Evolutionary conservation across 35 echinoderm and acorn worm species (phyloP).

Genomic region (Eucidaris tribuloides): DNA sequence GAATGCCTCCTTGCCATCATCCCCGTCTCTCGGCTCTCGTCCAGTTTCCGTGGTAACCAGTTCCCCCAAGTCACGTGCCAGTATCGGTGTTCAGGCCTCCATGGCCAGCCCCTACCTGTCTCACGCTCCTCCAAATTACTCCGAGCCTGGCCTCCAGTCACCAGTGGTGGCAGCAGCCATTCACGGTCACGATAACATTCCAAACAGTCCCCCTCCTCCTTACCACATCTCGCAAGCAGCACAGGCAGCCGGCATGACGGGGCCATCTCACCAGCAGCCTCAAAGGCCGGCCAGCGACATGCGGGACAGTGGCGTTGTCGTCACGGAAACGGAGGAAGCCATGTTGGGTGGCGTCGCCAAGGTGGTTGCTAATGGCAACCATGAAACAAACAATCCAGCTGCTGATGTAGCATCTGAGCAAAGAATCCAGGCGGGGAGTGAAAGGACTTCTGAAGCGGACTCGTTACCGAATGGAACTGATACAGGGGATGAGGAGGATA

Average conservation of each 20-base stretch:
- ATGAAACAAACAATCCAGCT: neutral
- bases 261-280: too few species aligned
- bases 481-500: conserved; percentile 1
- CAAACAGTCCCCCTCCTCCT: conserved; percentile 17
- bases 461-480: neutral
- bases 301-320: conserved; percentile 6
- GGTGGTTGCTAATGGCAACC: neutral
- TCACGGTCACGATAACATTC: conserved; percentile 18
- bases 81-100: conserved; percentile 10
- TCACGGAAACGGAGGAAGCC: neutral
- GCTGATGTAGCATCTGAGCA: neutral
- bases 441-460: neutral
- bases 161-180: neutral
- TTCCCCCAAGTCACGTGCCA: neutral
- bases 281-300: neutral
- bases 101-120: conserved; percentile 21
- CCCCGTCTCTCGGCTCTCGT: too few species aligned
- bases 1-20: too few species aligned
- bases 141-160: neutral
- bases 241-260: too few species aligned
- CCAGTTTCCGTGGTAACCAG: neutral
- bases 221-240: conserved; percentile 5
- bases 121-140: neutral
- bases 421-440: too few species aligned
- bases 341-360: too few species aligned